phyloP scores from a whole-genome alignment of 53 echinoderm and acorn worm species.

The Apostichopus leukothele region DNA sequence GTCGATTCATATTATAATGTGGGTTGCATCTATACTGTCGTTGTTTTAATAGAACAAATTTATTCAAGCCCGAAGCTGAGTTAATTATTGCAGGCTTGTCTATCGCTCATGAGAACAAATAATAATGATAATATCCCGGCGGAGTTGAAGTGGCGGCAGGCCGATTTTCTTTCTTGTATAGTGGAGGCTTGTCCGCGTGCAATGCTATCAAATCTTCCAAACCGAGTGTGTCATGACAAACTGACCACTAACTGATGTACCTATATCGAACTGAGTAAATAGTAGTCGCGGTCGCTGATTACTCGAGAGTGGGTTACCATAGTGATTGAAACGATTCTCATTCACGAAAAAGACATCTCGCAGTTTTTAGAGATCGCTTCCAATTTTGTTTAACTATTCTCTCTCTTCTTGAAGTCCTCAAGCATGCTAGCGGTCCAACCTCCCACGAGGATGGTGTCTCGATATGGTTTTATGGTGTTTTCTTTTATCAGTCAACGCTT shows the following conservation, averaged over 20 bases:
- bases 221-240: neutral
- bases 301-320: slow-evolving; percentile 19
- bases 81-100: slow-evolving; percentile 22
- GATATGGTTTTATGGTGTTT: neutral
- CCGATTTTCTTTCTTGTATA: neutral
- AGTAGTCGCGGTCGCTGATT: neutral
- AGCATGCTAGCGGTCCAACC: slow-evolving; percentile 11
- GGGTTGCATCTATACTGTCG: neutral
- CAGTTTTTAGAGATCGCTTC: neutral
- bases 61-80: slow-evolving; percentile 36
- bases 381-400: neutral
- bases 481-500: neutral
- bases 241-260: neutral
- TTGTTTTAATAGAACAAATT: slow-evolving; percentile 9
- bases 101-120: slow-evolving; percentile 33
- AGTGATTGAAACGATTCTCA: neutral
- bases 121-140: slow-evolving; percentile 5
- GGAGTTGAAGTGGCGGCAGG: slow-evolving; percentile 38
- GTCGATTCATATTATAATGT: neutral
- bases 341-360: neutral
- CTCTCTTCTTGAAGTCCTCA: slow-evolving; percentile 14
- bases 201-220: neutral
- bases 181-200: slow-evolving; percentile 29
- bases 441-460: slow-evolving; percentile 21
- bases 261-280: slow-evolving; percentile 1